Conservation (phyloP, 2,797 vertebrate genomes). For the Remorina albescens region DNA sequence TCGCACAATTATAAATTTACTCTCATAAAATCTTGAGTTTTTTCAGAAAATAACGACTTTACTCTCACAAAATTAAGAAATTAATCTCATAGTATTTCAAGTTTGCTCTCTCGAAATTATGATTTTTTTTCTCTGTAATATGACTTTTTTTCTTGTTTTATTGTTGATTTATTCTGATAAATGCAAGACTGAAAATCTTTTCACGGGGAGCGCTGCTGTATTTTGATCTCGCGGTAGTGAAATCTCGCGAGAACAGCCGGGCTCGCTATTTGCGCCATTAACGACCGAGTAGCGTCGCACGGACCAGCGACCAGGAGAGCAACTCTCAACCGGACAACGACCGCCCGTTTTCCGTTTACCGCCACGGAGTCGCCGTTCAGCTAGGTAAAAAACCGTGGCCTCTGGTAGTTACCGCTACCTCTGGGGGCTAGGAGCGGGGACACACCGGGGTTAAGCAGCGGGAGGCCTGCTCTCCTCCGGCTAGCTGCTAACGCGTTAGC, state of each 20-base stretch:
- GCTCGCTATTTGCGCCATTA: constrained; percentile 2
- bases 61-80: too few species aligned
- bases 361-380: not conserved
- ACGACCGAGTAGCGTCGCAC: not conserved
- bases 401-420: too few species aligned
- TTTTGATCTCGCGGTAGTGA: constrained; percentile 13
- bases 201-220: not conserved
- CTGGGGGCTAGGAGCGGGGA: not conserved
- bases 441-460: not conserved
- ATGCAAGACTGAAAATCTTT: too few species aligned
- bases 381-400: constrained; percentile 34
- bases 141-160: too few species aligned
- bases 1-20: too few species aligned
- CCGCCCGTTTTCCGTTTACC: not conserved
- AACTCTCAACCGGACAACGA: not conserved
- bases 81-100: too few species aligned
- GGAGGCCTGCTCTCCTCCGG: constrained; percentile 9
- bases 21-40: too few species aligned
- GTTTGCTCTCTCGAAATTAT: too few species aligned
- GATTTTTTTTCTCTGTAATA: too few species aligned
- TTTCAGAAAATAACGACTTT: too few species aligned
- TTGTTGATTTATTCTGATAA: too few species aligned
- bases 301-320: not conserved
- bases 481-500: constrained; percentile 15
- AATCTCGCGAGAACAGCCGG: constrained; percentile 46